Evolutionary conservation across 2,888 invertebrate genomes (phyloP).

Genomic region (Cynaeus angustus): DNA sequence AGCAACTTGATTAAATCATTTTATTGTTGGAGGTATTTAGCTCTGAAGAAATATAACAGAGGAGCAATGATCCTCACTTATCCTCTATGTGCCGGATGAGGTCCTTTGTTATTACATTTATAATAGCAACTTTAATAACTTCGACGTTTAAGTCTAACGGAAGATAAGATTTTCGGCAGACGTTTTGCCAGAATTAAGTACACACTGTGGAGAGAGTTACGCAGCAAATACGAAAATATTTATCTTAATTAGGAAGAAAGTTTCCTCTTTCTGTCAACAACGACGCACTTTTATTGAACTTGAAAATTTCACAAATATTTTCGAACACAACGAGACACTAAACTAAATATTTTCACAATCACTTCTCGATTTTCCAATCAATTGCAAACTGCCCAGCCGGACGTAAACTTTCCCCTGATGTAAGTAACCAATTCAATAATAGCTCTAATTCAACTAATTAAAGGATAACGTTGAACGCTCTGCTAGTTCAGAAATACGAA

Average conservation of each 20-base stretch:
- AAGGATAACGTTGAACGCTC: conserved; percentile 40
- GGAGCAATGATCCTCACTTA: conserved; percentile 46
- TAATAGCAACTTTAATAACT: conserved; percentile 50
- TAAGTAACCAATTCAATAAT: conserved; percentile 43
- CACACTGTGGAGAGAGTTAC: conserved; percentile 28
- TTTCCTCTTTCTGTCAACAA: conserved; percentile 25
- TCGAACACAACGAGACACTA: conserved; percentile 4
- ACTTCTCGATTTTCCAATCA: conserved; percentile 27
- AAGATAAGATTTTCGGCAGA: conserved; percentile 48
- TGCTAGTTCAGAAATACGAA: conserved; percentile 36
- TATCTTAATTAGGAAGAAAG: conserved; percentile 44
- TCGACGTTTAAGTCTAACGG: conserved; percentile 41
- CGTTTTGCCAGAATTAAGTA: conserved; percentile 42
- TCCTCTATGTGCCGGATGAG: conserved; percentile 47
- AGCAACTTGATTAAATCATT: conserved; percentile 48
- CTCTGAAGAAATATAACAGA: conserved; percentile 44
- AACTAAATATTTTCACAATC: conserved; percentile 24
- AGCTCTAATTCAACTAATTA: conserved; percentile 42
- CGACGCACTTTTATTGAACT: conserved; percentile 33
- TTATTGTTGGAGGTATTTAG: conserved; percentile 45
- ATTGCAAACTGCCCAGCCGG: conserved; percentile 12
- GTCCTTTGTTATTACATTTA: conserved; percentile 51
- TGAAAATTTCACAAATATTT: conserved; percentile 30
- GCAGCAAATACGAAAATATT: conserved; percentile 45
- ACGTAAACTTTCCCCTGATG: conserved; percentile 31